phyloP scores from a whole-genome alignment of 2,888 invertebrate genomes.

The Loripinus fragilis region DNA sequence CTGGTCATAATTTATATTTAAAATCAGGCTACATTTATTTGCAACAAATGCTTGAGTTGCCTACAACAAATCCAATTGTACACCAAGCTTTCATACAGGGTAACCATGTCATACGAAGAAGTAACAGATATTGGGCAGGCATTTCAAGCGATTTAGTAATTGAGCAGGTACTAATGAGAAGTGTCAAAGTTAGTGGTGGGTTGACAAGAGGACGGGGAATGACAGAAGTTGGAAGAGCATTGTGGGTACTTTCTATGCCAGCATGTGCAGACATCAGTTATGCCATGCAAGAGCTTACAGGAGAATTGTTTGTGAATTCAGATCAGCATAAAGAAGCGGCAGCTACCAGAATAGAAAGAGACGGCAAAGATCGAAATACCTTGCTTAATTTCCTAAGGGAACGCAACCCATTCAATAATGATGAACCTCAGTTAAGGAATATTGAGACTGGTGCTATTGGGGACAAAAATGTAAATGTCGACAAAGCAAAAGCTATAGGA shows the following conservation, averaged over 20 bases:
- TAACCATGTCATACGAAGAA: conserved; percentile 59
- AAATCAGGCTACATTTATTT: conserved; percentile 53
- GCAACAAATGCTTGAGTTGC: conserved; percentile 38
- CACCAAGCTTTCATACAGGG: conserved; percentile 47
- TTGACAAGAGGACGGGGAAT: conserved; percentile 60
- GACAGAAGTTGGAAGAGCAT: conserved; percentile 48
- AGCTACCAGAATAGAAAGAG: no score
- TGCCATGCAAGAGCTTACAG: no score
- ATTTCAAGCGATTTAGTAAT: conserved; percentile 66
- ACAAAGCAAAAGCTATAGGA: conserved; percentile 47
- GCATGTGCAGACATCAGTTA: no score
- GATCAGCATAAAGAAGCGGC: no score
- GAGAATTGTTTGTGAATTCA: no score
- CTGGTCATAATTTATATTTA: no score
- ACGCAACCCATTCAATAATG: conserved; percentile 27
- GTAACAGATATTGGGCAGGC: conserved; percentile 66
- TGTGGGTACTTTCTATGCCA: conserved; percentile 56
- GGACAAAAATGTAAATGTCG: conserved; percentile 20
- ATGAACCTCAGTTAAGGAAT: conserved; percentile 31
- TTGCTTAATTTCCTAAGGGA: conserved; percentile 7
- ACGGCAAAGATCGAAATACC: no score
- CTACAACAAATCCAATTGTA: conserved; percentile 46
- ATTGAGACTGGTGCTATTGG: conserved; percentile 14
- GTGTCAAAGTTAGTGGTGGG: conserved; percentile 62
- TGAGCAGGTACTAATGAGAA: conserved; percentile 69